A percentile compares a stretch with the other conserved stretches of the same genome.
These are phyloP conservation scores for Lasioglossum oenotherae DNA, from an alignment of 2,888 invertebrate genomes.

Conservation along the genomic window DNA sequence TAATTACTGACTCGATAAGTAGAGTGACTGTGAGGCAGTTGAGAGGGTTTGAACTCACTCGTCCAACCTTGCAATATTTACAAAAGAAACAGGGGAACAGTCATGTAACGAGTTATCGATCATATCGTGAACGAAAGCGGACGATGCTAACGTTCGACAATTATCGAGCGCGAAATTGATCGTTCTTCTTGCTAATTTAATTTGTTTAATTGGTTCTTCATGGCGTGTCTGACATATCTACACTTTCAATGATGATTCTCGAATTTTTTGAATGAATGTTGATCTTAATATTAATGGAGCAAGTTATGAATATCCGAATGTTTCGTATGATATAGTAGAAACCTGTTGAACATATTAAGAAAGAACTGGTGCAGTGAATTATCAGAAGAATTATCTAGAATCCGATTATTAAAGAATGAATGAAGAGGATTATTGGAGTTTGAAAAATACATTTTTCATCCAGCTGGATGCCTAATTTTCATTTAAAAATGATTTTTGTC, in stretches of 20 bases:
- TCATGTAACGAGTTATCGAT: conserved; percentile 65
- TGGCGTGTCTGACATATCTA: neutral
- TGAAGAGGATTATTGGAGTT: no score
- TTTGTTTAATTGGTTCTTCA: neutral
- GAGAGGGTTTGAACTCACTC: conserved; percentile 54
- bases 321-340: no score
- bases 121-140: conserved; percentile 38
- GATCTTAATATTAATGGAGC: no score
- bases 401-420: no score
- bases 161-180: neutral
- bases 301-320: no score
- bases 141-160: neutral
- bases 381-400: no score
- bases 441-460: no score
- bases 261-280: no score
- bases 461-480: no score
- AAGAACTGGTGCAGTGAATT: no score
- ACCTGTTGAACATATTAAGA: no score
- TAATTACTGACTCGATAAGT: conserved; percentile 67
- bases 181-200: neutral
- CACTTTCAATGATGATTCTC: neutral
- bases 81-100: conserved; percentile 59
- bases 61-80: conserved; percentile 60
- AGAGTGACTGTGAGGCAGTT: conserved; percentile 58
- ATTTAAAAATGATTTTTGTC: no score